Base-by-base conservation (phyloP, 2,797 vertebrate genomes). In the Florisuga fusca region DNA sequence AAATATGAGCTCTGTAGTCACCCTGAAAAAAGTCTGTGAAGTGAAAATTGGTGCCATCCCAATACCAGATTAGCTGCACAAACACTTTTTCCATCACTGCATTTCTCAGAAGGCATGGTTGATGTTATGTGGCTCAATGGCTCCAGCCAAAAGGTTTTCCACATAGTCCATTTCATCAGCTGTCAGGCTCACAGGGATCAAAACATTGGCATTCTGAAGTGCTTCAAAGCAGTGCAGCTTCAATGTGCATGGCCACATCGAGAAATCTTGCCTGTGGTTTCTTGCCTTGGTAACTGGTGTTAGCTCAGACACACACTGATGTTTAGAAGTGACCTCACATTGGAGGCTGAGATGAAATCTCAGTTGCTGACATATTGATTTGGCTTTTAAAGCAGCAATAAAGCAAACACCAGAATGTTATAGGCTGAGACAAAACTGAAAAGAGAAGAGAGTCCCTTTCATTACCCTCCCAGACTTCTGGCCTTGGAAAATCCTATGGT, bases 71-170 rank as follows among this genome's bases (percentile, higher is more conserved):
- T 38, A 77, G 5, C 20, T 57, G 19, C 22, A 21, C 7, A 54
- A 34, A 14, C 7, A 27, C 9, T 15, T 57, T 91, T 85, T 81
- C 21, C n/a, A 58, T n/a, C 21, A 2, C 43, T 38, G 17, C 9
- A 10, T 53, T 84, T 79, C 17, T 87, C n/a, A 36, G 31, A 25
- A 10, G 9, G 3, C 9, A 36, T 7, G 23, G 14, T 26, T 66
- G 9, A 6, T 5, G 3, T 19, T n/a, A 5, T 5, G 7, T 33
- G 27, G 2, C 16, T 50, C 0, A 0, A 10, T 34, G 29, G 29
- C 27, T 59, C 7, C 26, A 61, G 53, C 26, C 71, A 87, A 10
- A 33, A 58, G 46, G 23, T 73, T 80, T 68, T 71, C 43, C 23
- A 14, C 4, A 13, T 3, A 41, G 15, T 8, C 26, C 23, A 5